Conservation (phyloP, 2,797 vertebrate species). For the Psittacula echo region DNA sequence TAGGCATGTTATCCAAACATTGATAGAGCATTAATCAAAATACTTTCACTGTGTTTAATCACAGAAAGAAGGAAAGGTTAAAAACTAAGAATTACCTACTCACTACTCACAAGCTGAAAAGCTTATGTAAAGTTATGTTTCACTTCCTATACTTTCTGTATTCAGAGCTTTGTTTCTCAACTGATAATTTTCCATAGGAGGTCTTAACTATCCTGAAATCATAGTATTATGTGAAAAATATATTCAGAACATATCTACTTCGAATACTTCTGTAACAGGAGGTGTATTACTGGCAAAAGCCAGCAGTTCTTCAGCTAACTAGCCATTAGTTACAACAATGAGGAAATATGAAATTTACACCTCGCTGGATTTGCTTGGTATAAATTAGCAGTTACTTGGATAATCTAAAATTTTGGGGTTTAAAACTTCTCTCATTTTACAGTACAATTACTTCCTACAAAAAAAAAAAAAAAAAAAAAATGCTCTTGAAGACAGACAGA, state of each 20-base stretch:
- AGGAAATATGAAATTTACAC: slow-evolving; percentile 56
- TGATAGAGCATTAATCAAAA: neutral
- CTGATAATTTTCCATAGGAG: neutral
- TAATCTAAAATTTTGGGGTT: neutral
- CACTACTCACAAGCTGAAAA: neutral
- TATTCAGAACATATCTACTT: neutral
- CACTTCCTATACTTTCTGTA: slow-evolving; percentile 13
- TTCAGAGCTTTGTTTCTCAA: neutral
- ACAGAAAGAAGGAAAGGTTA: neutral
- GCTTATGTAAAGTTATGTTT: neutral
- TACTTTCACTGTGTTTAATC: slow-evolving; percentile 22
- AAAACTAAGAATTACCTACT: neutral
- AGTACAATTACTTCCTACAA: slow-evolving; percentile 25
- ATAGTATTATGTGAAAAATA: neutral
- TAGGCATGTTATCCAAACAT: neutral
- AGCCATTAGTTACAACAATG: neutral
- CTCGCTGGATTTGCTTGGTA: neutral
- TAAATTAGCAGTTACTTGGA: slow-evolving; percentile 8
- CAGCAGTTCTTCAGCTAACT: neutral
- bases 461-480: neutral
- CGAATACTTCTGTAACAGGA: neutral
- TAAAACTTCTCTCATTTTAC: slow-evolving; percentile 8
- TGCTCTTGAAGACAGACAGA: slow-evolving; percentile 40
- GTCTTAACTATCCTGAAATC: neutral
- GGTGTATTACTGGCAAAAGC: neutral